These are phyloP conservation scores for Probaryconus sp. DNA, from an alignment of 1,140 invertebrate species.

Conservation along the genomic window DNA sequence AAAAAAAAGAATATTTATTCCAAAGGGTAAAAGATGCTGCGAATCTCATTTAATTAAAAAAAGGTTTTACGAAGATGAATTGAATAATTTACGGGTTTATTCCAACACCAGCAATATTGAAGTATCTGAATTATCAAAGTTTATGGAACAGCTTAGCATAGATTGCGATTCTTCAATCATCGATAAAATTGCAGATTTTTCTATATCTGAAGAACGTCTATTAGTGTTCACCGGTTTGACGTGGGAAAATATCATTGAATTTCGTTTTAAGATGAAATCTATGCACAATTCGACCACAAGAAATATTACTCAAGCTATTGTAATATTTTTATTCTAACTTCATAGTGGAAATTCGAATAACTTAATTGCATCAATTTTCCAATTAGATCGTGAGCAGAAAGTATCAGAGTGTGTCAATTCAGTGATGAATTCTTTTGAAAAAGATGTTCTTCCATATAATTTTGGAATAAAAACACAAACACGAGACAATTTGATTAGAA, in stretches of 20 bases:
- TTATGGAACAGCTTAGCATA: constrained; percentile 11
- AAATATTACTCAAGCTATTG: constrained; percentile 34
- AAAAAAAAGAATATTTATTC: constrained; percentile 29
- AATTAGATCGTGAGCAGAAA: constrained; percentile 27
- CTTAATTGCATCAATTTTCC: constrained; percentile 29
- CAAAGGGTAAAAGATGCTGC: constrained; percentile 42
- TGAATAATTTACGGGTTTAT: constrained; percentile 21
- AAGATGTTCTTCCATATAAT: constrained; percentile 25
- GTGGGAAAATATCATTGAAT: constrained; percentile 34
- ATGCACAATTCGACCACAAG: constrained; percentile 27
- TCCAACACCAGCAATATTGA: constrained; percentile 22
- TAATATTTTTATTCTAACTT: constrained; percentile 44
- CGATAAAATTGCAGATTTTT: constrained; percentile 21
- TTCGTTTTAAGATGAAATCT: constrained; percentile 19
- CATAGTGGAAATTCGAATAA: constrained; percentile 35
- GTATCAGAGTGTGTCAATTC: constrained; percentile 21
- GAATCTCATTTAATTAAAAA: constrained; percentile 39
- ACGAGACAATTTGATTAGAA: constrained; percentile 30
- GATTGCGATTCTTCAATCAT: constrained; percentile 10
- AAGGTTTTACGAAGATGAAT: constrained; percentile 31
- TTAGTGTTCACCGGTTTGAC: constrained; percentile 28
- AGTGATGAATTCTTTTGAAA: constrained; percentile 39
- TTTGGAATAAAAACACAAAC: constrained; percentile 21
- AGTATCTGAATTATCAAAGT: constrained; percentile 1
- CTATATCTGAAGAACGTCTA: constrained; percentile 7